Evolutionary conservation across 2,113 vertebrate species (phyloP), one percentile per base, ranked within the genome.

Genomic region (Thunnus maccoyii): DNA sequence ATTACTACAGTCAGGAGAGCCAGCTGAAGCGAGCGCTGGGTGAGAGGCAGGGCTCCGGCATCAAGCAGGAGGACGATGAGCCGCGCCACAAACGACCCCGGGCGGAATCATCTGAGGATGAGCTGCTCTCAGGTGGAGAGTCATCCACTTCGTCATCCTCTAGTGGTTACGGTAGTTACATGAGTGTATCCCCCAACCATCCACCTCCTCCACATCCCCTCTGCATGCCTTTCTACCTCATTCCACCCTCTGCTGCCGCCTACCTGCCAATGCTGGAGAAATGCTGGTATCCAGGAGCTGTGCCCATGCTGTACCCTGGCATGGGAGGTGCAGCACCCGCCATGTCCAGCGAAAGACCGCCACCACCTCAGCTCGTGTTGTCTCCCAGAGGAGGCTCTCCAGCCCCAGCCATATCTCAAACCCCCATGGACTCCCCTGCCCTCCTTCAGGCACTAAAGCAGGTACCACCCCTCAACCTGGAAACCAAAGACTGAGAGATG

Each of bases 201-300:
- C 95, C 97, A 15, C 72, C 90, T 25, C 84, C 88, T 9, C 88
- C 88, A 4, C 93, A 91, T 17, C 97, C 97, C n/a, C 89, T 99
- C 32, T 99, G 98, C 94, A 96, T 99, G 95, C 98, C 98, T 64
- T 99, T 99, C 95, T 99, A 99, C 93, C 93, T 99, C 91, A 96
- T 99, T 89, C 98, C 98, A 0, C 97, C 97, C 0, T 96, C 97
- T 0, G 97, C 98, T 2, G 97, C 98, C 0, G 96, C 97, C 77
- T 99, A 99, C 78, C 94, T 99, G 93, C 98, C 98, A 60, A 97
- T 99, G 97, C 94, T 99, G 95, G 98, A 99, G 94, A 99, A 99
- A 86, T 98, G 96, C 93, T 99, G 98, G 98, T 99, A 99, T 91
- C 97, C 98, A 0, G 96, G 97, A 0, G 96, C 95, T 0, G 88